Percentiles rank a stretch among this genome's conserved stretches.
Evolutionary conservation across 2,797 vertebrate genomes (phyloP).

Genomic region (Myripristis murdjan): DNA sequence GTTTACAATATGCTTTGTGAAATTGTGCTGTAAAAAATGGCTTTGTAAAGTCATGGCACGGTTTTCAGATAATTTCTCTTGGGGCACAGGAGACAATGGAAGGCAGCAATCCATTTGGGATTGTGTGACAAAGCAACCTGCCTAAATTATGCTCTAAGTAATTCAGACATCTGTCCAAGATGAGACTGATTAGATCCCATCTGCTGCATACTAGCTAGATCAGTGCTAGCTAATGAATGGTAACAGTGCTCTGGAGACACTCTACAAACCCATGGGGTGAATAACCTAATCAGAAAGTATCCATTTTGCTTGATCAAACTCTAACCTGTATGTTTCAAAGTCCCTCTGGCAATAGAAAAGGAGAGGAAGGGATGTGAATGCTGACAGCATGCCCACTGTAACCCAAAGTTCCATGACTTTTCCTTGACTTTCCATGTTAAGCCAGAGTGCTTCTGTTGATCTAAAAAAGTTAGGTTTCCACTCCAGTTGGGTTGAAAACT

Average conservation of each 20-base stretch:
- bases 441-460: too few relatives aligned
- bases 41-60: neutral
- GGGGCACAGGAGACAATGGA: neutral
- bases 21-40: neutral
- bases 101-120: constrained; percentile 3
- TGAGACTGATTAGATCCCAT: constrained; percentile 53
- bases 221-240: constrained; percentile 32
- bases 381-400: too few relatives aligned
- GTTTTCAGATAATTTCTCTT: neutral
- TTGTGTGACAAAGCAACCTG: constrained; percentile 18
- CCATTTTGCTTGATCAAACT: neutral
- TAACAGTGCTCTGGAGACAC: constrained; percentile 39
- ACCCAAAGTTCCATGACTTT: too few relatives aligned
- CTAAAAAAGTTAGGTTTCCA: too few relatives aligned
- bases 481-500: too few relatives aligned
- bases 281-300: neutral
- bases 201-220: constrained; percentile 34
- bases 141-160: constrained; percentile 26
- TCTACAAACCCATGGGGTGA: constrained; percentile 13
- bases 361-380: too few relatives aligned
- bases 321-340: neutral
- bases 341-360: neutral
- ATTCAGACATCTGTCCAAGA: constrained; percentile 20
- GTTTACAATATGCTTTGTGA: neutral
- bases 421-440: too few relatives aligned